These are phyloP conservation scores for Crenuchus spilurus DNA, from an alignment of 2,797 vertebrate genomes.

Conservation along the genomic window DNA sequence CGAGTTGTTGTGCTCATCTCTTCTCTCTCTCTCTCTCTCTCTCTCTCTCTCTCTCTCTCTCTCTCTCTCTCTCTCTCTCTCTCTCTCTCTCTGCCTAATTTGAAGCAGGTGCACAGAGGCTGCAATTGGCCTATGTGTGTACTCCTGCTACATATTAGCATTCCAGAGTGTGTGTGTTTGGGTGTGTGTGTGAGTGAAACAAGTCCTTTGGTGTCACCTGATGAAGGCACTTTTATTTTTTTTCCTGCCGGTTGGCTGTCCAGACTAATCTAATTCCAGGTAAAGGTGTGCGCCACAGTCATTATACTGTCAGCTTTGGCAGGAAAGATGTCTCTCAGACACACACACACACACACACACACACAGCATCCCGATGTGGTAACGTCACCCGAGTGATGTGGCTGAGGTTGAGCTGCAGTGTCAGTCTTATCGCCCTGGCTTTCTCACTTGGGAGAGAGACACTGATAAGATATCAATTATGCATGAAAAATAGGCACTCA, in stretches of 20 bases:
- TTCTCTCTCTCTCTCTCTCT: background rate
- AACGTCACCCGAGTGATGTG: slow-evolving; percentile 48
- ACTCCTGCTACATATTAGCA: no score
- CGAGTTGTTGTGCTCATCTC: background rate
- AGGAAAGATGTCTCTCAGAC: slow-evolving; percentile 1
- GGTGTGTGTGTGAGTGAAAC: slow-evolving; percentile 8
- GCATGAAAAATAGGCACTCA: slow-evolving; percentile 56
- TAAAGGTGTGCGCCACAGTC: background rate
- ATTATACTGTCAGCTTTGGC: background rate
- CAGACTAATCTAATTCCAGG: background rate
- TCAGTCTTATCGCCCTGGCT: slow-evolving; percentile 56
- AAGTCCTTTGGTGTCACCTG: background rate
- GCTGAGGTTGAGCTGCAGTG: slow-evolving; percentile 44
- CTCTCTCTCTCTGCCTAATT: background rate
- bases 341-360: background rate
- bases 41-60: background rate
- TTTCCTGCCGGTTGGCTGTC: background rate
- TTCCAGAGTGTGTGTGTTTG: background rate
- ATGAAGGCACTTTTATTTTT: background rate
- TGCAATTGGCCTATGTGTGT: slow-evolving; percentile 1
- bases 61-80: background rate
- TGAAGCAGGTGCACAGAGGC: slow-evolving; percentile 1
- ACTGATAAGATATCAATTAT: slow-evolving; percentile 64
- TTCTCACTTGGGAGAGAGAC: slow-evolving; percentile 47
- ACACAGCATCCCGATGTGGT: slow-evolving; percentile 17